A percentile compares a stretch with the other conserved stretches of the same genome.
phyloP scores from a whole-genome alignment of 2,888 invertebrate genomes.

The Pristionchus fissidentatus region DNA sequence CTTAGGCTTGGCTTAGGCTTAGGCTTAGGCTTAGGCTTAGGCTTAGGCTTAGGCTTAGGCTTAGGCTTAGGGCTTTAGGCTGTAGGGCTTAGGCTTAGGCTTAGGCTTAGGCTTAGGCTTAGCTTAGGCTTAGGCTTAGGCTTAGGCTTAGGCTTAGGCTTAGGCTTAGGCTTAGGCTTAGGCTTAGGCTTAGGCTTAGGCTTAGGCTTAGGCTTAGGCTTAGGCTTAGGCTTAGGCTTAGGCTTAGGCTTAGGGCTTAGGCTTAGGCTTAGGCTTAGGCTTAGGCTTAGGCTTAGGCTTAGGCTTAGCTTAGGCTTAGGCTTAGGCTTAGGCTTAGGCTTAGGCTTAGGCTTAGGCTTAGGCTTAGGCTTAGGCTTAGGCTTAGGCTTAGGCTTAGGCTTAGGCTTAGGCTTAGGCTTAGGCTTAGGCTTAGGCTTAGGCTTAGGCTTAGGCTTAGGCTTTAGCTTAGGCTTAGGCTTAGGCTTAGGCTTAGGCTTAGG shows the following conservation, averaged over 20 bases:
- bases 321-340: slow-evolving; percentile 52
- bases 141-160: slow-evolving; percentile 52
- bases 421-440: slow-evolving; percentile 52
- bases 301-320: slow-evolving; percentile 52
- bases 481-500: slow-evolving; percentile 51
- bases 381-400: slow-evolving; percentile 50
- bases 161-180: slow-evolving; percentile 50
- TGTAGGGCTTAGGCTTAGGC: slow-evolving; percentile 50
- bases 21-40: slow-evolving; percentile 51
- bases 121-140: slow-evolving; percentile 52
- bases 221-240: slow-evolving; percentile 51
- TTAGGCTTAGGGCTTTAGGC: slow-evolving; percentile 53
- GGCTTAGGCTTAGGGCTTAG: slow-evolving; percentile 51
- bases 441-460: slow-evolving; percentile 51
- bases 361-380: slow-evolving; percentile 43
- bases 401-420: slow-evolving; percentile 51
- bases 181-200: slow-evolving; percentile 51
- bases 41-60: slow-evolving; percentile 51
- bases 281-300: slow-evolving; percentile 50
- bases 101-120: slow-evolving; percentile 50
- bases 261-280: slow-evolving; percentile 51
- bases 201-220: slow-evolving; percentile 50
- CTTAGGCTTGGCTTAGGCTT: slow-evolving; percentile 49
- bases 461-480: slow-evolving; percentile 53
- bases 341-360: slow-evolving; percentile 50